A percentile compares a stretch with the other conserved stretches of the same genome.
Evolutionary conservation across 2,113 vertebrate species (phyloP).

Genomic region (Bufo bufo): DNA sequence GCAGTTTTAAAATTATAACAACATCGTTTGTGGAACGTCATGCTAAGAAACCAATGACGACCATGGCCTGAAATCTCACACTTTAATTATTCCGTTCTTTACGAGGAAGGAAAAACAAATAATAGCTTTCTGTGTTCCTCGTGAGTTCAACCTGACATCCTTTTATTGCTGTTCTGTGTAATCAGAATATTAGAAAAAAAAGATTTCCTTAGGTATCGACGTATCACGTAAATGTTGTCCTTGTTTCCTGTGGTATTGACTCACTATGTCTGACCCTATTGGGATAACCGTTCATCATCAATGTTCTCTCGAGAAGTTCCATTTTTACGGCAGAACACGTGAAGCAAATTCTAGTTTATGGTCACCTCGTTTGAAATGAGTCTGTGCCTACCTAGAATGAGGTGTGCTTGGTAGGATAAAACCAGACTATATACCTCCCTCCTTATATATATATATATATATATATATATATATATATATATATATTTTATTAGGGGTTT

Average conservation of each 20-base stretch:
- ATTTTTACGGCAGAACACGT: background rate
- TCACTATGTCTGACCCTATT: slow-evolving; percentile 2
- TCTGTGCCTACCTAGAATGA: background rate
- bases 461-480: no score
- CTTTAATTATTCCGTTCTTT: background rate
- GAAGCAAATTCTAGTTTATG: no score
- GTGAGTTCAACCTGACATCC: background rate
- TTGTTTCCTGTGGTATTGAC: slow-evolving; percentile 6
- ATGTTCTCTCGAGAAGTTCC: background rate
- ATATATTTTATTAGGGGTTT: background rate
- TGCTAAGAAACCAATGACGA: background rate
- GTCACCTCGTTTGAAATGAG: background rate
- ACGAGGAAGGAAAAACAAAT: background rate
- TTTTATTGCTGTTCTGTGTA: background rate
- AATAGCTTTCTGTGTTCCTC: background rate
- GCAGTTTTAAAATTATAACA: background rate
- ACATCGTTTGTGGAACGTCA: background rate
- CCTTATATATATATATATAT: no score
- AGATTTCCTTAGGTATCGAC: background rate
- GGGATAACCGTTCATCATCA: background rate
- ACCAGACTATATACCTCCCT: no score
- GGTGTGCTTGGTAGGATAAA: background rate
- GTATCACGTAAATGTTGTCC: background rate
- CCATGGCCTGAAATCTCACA: background rate
- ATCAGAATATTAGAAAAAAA: background rate